A percentile compares a stretch with the other conserved stretches of the same genome.
These are phyloP conservation scores for Aquatica leii DNA, from an alignment of 2,888 invertebrate genomes.

Conservation along the genomic window DNA sequence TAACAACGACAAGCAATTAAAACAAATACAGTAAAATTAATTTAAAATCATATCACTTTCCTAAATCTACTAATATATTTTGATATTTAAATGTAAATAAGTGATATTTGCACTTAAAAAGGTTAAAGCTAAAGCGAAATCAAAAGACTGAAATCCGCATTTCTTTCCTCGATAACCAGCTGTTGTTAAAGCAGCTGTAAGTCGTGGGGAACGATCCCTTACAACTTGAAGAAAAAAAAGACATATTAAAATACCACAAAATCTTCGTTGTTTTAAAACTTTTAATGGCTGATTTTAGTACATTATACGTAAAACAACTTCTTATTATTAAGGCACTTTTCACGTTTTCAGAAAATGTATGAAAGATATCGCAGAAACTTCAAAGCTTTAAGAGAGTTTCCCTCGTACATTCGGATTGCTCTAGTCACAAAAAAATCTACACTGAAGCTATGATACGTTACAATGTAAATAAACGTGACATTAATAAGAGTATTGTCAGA, in stretches of 20 bases:
- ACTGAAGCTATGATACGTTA: conserved; percentile 33
- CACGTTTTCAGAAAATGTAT: conserved; percentile 33
- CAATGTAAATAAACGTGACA: conserved; percentile 38
- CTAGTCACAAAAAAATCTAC: conserved; percentile 42
- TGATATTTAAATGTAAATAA: too few species aligned
- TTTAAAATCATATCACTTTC: too few species aligned
- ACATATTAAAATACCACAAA: conserved; percentile 25
- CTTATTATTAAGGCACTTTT: conserved; percentile 20
- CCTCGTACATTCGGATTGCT: conserved; percentile 42
- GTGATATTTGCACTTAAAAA: conserved; percentile 47
- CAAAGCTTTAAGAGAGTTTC: conserved; percentile 38
- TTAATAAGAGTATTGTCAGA: neutral
- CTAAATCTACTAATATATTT: too few species aligned
- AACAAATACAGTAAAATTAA: too few species aligned
- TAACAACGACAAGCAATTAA: conserved; percentile 27
- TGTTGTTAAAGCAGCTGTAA: conserved; percentile 44
- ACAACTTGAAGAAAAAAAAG: conserved; percentile 17
- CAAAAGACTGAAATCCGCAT: conserved; percentile 42
- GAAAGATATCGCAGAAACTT: conserved; percentile 46
- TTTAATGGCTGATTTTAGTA: conserved; percentile 20
- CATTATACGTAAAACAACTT: conserved; percentile 9
- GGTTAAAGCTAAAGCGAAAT: conserved; percentile 39
- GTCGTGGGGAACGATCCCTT: conserved; percentile 18
- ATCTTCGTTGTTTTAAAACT: conserved; percentile 28
- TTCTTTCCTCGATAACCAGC: conserved; percentile 44